These are phyloP conservation scores for Labrus mixtus DNA, from an alignment of 2,113 vertebrate species.

Conservation along the genomic window DNA sequence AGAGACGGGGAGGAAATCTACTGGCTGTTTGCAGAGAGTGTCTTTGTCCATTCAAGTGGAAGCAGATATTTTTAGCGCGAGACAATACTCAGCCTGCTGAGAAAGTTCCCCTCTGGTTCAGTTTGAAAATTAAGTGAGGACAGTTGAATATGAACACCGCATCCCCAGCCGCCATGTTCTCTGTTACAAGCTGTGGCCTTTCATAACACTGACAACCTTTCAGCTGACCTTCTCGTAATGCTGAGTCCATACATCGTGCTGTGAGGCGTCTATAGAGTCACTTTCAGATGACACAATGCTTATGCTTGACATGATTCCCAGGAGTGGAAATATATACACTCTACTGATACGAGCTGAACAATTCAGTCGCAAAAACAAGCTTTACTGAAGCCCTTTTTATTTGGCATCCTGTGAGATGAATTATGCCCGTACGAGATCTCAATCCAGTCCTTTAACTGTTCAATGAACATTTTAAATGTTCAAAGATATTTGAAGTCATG, in stretches of 20 bases:
- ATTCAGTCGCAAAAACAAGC: neutral
- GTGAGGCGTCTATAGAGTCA: constrained; percentile 4
- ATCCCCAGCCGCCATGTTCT: constrained; percentile 18
- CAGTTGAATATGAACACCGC: constrained; percentile 54
- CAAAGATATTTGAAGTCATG: too few relatives aligned
- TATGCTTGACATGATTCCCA: constrained; percentile 8
- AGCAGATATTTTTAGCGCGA: constrained; percentile 67
- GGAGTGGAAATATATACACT: constrained; percentile 3
- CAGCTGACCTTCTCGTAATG: constrained; percentile 61
- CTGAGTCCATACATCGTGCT: constrained; percentile 7
- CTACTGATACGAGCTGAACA: neutral
- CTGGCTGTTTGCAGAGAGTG: constrained; percentile 49
- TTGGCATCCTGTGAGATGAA: too few relatives aligned
- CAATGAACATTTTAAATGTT: too few relatives aligned
- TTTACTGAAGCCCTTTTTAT: too few relatives aligned
- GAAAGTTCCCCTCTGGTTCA: constrained; percentile 66
- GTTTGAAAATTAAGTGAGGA: constrained; percentile 57
- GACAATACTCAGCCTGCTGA: constrained; percentile 68
- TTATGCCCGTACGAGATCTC: too few relatives aligned
- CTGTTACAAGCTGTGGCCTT: constrained; percentile 52
- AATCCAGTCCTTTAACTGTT: too few relatives aligned
- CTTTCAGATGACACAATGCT: constrained; percentile 7
- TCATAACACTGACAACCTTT: constrained; percentile 47
- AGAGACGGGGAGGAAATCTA: constrained; percentile 23
- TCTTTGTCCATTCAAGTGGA: constrained; percentile 43